These are phyloP conservation scores for Megathymus violae DNA, from an alignment of 1,140 invertebrate species.

Conservation along the genomic window DNA sequence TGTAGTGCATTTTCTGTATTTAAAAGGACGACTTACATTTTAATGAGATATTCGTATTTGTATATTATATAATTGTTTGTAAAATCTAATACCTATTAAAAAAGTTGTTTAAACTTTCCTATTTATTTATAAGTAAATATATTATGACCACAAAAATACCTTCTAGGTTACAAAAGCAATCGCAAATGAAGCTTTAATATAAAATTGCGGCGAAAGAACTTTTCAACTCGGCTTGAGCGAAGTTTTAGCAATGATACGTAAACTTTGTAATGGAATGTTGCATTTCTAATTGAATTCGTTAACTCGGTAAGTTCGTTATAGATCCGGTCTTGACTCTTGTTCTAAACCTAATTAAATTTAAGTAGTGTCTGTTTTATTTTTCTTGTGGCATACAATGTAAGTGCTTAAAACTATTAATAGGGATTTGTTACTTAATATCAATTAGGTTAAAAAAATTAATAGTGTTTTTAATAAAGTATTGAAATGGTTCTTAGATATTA, in stretches of 20 bases:
- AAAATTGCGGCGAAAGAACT: neutral
- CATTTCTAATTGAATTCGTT: constrained; percentile 19
- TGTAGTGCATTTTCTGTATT: too few species aligned
- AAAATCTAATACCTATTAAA: too few species aligned
- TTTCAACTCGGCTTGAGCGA: neutral
- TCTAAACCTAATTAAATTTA: neutral
- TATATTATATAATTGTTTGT: too few species aligned
- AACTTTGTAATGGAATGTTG: constrained; percentile 16
- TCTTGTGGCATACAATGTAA: neutral
- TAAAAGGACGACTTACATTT: too few species aligned
- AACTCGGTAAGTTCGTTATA: constrained; percentile 3
- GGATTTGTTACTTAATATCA: too few species aligned
- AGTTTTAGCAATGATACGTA: constrained; percentile 12
- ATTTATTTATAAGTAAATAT: too few species aligned
- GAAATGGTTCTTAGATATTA: too few species aligned
- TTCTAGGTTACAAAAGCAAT: neutral
- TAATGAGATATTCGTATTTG: too few species aligned
- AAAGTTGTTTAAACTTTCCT: too few species aligned
- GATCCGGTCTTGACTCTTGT: neutral
- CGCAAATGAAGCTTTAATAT: neutral
- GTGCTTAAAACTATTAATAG: neutral
- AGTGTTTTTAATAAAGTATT: too few species aligned
- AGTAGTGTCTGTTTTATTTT: neutral
- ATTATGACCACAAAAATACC: too few species aligned
- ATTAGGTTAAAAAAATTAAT: too few species aligned